A percentile compares a stretch with the other conserved stretches of the same genome.
phyloP scores from a whole-genome alignment of 1,140 invertebrate genomes.

The Saccostrea cuccullata region DNA sequence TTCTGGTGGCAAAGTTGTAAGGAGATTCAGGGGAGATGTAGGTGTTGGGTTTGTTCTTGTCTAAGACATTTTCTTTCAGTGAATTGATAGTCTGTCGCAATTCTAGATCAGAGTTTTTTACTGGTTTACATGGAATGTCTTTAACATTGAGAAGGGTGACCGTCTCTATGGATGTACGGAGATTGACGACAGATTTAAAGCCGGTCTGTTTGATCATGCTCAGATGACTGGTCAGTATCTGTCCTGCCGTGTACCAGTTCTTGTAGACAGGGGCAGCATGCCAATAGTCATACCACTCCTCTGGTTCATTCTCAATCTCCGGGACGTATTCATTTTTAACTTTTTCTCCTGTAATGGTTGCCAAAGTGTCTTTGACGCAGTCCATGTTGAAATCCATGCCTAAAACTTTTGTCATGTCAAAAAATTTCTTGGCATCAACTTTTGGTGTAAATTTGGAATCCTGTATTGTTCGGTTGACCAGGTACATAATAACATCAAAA shows the following conservation, averaged over 20 bases:
- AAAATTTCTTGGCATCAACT: slow-evolving; percentile 62
- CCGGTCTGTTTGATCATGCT: slow-evolving; percentile 59
- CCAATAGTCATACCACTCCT: slow-evolving; percentile 71
- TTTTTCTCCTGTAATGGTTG: slow-evolving; percentile 66
- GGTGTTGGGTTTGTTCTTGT: slow-evolving; percentile 58
- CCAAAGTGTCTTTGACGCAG: slow-evolving; percentile 59
- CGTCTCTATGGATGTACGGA: slow-evolving; percentile 66
- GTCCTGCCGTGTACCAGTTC: slow-evolving; percentile 71
- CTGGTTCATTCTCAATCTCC: slow-evolving; percentile 59
- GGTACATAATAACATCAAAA: slow-evolving; percentile 68
- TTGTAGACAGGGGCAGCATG: slow-evolving; percentile 68
- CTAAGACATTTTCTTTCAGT: slow-evolving; percentile 63
- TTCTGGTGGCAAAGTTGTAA: slow-evolving; percentile 69
- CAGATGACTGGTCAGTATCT: slow-evolving; percentile 66
- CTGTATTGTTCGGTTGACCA: slow-evolving; percentile 65
- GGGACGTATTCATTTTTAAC: slow-evolving; percentile 59
- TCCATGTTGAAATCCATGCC: slow-evolving; percentile 69
- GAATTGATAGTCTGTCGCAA: slow-evolving; percentile 60
- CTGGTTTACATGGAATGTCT: slow-evolving; percentile 50
- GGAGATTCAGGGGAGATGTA: slow-evolving; percentile 64
- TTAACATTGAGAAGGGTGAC: slow-evolving; percentile 70
- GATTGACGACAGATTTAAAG: slow-evolving; percentile 68
- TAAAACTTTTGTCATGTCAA: slow-evolving; percentile 65
- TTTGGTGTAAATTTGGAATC: slow-evolving; percentile 56
- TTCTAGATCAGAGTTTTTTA: slow-evolving; percentile 36